A percentile compares a stretch with the other conserved stretches of the same genome.
phyloP scores from a whole-genome alignment of 2,797 vertebrate species.

The Enteromius mattozi region DNA sequence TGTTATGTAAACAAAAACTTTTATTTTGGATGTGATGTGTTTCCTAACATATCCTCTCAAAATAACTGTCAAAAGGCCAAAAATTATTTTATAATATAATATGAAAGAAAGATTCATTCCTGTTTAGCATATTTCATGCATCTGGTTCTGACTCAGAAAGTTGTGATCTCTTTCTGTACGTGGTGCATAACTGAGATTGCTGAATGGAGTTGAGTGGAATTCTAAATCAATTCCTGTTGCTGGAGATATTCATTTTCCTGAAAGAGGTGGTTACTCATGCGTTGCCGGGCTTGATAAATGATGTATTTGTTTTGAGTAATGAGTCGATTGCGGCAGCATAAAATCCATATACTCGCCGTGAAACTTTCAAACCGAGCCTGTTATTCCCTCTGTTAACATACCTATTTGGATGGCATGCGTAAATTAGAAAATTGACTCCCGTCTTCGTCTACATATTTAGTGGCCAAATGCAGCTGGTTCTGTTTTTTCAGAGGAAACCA shows the following conservation, averaged over 20 bases:
- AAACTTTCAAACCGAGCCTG: constrained; percentile 71
- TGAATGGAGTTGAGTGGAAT: constrained; percentile 65
- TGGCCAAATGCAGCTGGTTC: background rate
- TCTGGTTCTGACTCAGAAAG: constrained; percentile 30
- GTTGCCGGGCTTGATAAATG: constrained; percentile 77
- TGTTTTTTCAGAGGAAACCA: background rate
- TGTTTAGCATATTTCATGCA: background rate
- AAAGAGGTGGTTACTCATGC: constrained; percentile 65
- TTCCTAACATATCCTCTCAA: background rate
- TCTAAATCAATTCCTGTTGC: constrained; percentile 73
- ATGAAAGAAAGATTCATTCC: background rate
- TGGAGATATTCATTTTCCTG: constrained; percentile 68
- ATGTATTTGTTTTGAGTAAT: constrained; percentile 82
- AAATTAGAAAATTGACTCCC: constrained; percentile 63
- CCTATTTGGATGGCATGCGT: constrained; percentile 71
- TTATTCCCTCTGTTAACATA: constrained; percentile 75
- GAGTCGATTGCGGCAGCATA: constrained; percentile 71
- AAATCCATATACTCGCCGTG: constrained; percentile 76
- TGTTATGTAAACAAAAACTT: no score
- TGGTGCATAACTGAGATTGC: constrained; percentile 35
- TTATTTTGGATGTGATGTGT: no score
- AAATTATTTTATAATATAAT: background rate
- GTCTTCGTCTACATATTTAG: constrained; percentile 6
- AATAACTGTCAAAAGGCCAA: background rate
- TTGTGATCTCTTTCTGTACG: constrained; percentile 9